Conservation (phyloP, 2,113 vertebrate species). For the Hydropotes inermis region DNA sequence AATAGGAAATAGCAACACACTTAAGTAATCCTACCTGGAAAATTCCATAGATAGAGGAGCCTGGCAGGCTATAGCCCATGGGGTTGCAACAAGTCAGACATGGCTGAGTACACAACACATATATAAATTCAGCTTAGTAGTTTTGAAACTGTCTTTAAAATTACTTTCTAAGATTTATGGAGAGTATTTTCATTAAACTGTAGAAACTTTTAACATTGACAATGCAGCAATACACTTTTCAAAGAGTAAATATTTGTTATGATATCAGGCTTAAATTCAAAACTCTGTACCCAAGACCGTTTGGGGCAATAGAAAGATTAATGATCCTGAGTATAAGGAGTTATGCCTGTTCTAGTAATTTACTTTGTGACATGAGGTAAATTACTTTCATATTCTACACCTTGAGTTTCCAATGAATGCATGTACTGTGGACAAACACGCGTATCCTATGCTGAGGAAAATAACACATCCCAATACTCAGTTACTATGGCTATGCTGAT, state of each 20-base stretch:
- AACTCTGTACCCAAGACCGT: not conserved
- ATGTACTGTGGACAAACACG: not conserved
- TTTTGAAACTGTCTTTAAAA: not conserved
- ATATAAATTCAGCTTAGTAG: not conserved
- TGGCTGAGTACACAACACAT: fast-evolving
- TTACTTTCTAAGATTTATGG: not conserved
- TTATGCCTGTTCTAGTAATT: not conserved
- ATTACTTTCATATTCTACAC: not conserved
- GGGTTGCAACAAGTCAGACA: not conserved
- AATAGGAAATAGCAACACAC: not conserved
- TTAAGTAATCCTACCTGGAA: not conserved
- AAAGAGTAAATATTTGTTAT: not conserved
- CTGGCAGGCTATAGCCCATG: not conserved
- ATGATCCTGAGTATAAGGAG: not conserved
- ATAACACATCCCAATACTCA: not conserved
- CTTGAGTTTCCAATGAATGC: not conserved
- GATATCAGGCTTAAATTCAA: not conserved
- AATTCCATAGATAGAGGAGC: not conserved
- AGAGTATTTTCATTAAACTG: not conserved
- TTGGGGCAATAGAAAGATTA: not conserved
- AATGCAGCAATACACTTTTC: not conserved
- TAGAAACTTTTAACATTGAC: not conserved
- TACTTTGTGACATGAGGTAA: not conserved
- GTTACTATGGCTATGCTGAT: not conserved
- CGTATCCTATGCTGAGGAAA: not conserved